Conservation (phyloP, 2,888 invertebrate genomes). For the Notodonta ziczac region DNA sequence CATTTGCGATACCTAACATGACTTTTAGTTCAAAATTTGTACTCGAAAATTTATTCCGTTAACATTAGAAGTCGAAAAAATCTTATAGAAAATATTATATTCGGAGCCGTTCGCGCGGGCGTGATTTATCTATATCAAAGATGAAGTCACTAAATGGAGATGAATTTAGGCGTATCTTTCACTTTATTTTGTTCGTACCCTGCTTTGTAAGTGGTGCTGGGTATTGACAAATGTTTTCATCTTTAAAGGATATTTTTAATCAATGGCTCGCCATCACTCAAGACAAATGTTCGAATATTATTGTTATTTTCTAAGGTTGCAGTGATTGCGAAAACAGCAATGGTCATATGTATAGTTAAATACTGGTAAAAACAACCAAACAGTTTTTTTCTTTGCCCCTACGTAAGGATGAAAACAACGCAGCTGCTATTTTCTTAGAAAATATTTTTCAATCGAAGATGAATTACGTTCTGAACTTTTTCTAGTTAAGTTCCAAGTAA, state of each 20-base stretch:
- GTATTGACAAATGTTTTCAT: conserved; percentile 42
- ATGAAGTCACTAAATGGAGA: conserved; percentile 62
- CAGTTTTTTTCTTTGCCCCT: no score
- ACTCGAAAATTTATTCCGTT: conserved; percentile 19
- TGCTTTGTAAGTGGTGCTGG: conserved; percentile 26
- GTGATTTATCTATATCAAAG: conserved; percentile 64
- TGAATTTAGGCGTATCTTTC: conserved; percentile 61
- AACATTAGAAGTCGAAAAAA: conserved; percentile 31
- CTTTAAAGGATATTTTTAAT: conserved; percentile 56
- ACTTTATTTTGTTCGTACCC: conserved; percentile 47
- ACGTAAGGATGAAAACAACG: not conserved
- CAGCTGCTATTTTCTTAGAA: not conserved
- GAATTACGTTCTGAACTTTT: not conserved
- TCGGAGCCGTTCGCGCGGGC: conserved; percentile 37
- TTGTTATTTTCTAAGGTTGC: not conserved
- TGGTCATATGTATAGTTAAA: no score
- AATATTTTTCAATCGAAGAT: not conserved
- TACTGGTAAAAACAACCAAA: no score
- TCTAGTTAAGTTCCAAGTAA: not conserved
- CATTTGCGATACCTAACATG: conserved; percentile 31
- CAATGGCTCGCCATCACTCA: conserved; percentile 45
- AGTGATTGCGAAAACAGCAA: no score
- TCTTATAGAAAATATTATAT: conserved; percentile 38
- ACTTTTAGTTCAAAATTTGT: conserved; percentile 18
- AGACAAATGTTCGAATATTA: conserved; percentile 35